Base-by-base conservation (phyloP, 1,140 invertebrate species). In the Mycetomoellerius zeteki region DNA sequence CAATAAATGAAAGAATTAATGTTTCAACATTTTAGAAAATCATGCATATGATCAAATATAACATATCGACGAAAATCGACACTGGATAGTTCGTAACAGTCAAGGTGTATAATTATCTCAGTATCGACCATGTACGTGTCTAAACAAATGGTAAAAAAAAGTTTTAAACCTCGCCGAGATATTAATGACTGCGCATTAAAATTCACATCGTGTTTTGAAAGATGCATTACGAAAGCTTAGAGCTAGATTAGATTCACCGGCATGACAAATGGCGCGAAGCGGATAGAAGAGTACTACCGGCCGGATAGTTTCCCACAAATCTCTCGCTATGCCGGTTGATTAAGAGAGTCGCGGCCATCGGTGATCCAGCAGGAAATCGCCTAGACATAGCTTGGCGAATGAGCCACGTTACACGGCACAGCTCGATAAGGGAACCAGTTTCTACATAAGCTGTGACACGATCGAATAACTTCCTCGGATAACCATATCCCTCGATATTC, bases 381-480 rank as follows among this genome's bases (percentile, higher is more conserved):
- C 89, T 87, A 87, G 89, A 87, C 64, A 33, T 86, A 27, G 33
- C 65, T 14, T 27, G 37, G 86, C 62, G 54, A 89, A 76, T 54
- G 43, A 78, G 52, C 5, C 52, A 8, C 7, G 43, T n/a, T 75
- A 65, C 89, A 78, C 78, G 54, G 37, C 14, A n/a, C 19, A 43
- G 47, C 50, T 81, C 58, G 76, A 88, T 82, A 64, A 69, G 86
- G 80, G 78, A 90, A 90, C 89, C 89, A 90, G 89, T 90, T 90
- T 47, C 50, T 50, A 52, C n/a, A 56, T n/a, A 58, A 47, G 37
- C 62, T 43, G 67, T 33, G 86, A 90, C 89, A 85, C 88, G 88
- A 90, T 69, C 86, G 52, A n/a, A 54, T 69, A 16, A 58, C 86
- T 90, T 87, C 60, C 47, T 64, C n/a, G 33, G 37, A 78, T 89